Evolutionary conservation across 2,113 vertebrate genomes (phyloP).

Genomic region (Ageneiosus marmoratus): DNA sequence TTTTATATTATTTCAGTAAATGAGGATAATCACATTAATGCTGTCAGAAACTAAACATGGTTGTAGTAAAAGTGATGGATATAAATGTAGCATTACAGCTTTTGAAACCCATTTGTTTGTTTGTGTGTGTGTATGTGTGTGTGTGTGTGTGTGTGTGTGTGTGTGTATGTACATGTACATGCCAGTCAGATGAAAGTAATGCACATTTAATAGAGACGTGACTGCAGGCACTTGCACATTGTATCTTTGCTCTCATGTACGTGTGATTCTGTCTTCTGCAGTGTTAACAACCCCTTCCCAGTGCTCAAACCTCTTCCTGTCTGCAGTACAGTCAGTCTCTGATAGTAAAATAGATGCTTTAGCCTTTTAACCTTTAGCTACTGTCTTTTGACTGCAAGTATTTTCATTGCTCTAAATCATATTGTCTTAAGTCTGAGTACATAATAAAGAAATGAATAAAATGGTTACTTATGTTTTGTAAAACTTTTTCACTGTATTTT

Average conservation of each 20-base stretch:
- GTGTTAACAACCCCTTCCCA: slow-evolving; percentile 11
- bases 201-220: not conserved
- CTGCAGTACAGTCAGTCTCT: slow-evolving; percentile 13
- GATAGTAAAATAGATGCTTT: slow-evolving; percentile 9
- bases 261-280: not conserved
- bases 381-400: not conserved
- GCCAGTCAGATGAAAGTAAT: slow-evolving; percentile 8
- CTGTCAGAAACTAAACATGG: not conserved
- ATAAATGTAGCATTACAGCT: not conserved
- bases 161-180: not conserved
- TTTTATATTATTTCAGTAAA: slow-evolving; percentile 14
- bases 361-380: not conserved
- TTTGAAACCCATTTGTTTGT: not conserved
- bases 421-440: not conserved
- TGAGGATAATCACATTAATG: not conserved
- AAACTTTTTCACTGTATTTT: not conserved
- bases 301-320: slow-evolving; percentile 30
- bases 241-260: not conserved
- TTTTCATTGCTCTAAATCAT: not conserved
- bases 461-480: not conserved
- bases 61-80: slow-evolving; percentile 1
- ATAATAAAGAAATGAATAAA: not conserved
- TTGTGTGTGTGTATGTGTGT: not conserved
- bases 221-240: slow-evolving; percentile 15
- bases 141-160: not conserved